Base-by-base conservation (phyloP, 1,140 invertebrate genomes). In the Rhopalosiphum padi region DNA sequence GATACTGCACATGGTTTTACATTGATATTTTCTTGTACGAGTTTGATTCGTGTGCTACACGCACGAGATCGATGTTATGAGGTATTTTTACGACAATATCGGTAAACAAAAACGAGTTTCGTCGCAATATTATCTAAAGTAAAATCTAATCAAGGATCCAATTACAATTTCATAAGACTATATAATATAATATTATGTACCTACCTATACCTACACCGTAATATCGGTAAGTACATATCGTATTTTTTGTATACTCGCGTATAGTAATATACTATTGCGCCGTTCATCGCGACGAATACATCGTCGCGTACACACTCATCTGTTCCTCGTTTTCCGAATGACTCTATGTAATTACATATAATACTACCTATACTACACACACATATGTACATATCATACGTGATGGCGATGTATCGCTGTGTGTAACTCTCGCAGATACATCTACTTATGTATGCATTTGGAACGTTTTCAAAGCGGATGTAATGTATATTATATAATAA, bases 21-120 rank as follows among this genome's bases (percentile, higher is more conserved):
- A 41, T 88, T 51, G 85, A n/a, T 35, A 18, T 51, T 48, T 48
- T 35, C 30, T 48, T 83, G 35, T 83, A 60, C 25, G 37, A 83
- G 35, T 83, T 83, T 35, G 77, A 83, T 30, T 30, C 43, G 41
- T 86, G 85, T 30, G 25, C 11, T 23, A 85, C 41, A 85, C 82
- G 21, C n/a, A 87, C 43, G 6, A 46, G 85, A 87, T 87, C 85
- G 85, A 48, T n/a, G 86, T 88, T 88, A 88, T n/a, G 86, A 46
- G 9, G 41, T 87, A 85, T 85, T 85, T 87, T 46, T 87, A 87
- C 30, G 86, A 48, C 46, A 48, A 48, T 48, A n/a, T 87, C 43
- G 30, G 30, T 22, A 46, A 46, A 87, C 85, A n/a, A 88, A 88
- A 88, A 88, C 46, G 18, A 18, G 85, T 88, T 48, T 88, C 18